Conservation (phyloP, 2,113 vertebrate genomes). For the Athene cunicularia region DNA sequence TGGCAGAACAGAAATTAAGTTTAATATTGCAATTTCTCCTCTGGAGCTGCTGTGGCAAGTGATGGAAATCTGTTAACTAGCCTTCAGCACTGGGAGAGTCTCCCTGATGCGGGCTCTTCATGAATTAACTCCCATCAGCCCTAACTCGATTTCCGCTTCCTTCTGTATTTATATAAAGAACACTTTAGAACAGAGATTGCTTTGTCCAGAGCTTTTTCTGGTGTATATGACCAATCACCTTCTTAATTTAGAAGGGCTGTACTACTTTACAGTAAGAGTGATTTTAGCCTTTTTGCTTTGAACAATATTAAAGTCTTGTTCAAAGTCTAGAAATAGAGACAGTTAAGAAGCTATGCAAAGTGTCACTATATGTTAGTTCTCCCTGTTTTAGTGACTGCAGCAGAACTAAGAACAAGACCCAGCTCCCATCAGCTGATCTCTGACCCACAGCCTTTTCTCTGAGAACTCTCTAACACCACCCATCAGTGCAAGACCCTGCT, state of each 20-base stretch:
- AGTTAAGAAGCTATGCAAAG: not conserved
- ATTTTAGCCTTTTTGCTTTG: not conserved
- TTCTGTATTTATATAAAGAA: not conserved
- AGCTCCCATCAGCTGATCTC: not conserved
- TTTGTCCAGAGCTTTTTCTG: not conserved
- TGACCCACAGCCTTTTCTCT: not conserved
- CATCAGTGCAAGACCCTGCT: not conserved
- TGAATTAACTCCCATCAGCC: not conserved
- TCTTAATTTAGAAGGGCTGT: not conserved
- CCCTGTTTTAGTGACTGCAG: not conserved
- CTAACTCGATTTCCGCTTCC: not conserved
- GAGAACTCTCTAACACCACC: not conserved
- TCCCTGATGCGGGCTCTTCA: not conserved
- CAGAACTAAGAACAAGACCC: not conserved
- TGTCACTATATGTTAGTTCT: not conserved
- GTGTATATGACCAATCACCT: not conserved
- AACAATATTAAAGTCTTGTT: not conserved
- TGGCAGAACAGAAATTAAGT: not conserved
- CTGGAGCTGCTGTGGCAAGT: not conserved
- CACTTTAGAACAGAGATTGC: not conserved
- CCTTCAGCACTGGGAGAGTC: not conserved
- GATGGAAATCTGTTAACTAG: not conserved
- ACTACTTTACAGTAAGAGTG: not conserved
- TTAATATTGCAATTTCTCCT: not conserved
- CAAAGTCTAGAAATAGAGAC: not conserved